Evolutionary conservation across 2,797 vertebrate species (phyloP).

Genomic region (Catamblyrhynchus diadema): DNA sequence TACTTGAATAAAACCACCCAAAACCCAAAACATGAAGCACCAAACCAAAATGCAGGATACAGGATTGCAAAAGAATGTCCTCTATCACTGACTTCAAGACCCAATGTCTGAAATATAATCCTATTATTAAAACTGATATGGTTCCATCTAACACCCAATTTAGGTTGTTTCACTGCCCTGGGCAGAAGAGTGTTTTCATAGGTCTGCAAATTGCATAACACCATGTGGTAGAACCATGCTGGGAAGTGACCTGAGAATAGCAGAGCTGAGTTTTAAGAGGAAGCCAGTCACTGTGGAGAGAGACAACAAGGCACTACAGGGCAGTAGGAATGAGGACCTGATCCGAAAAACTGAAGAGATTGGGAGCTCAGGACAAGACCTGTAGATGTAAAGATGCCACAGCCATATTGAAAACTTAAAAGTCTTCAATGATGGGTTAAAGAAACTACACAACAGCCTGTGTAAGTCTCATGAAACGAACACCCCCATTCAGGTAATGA

Average conservation of each 20-base stretch:
- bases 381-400: neutral
- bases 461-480: neutral
- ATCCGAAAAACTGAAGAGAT: neutral
- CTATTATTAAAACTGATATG: neutral
- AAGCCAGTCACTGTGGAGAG: neutral
- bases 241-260: neutral
- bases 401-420: neutral
- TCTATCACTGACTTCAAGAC: neutral
- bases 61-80: neutral
- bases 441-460: neutral
- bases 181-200: neutral
- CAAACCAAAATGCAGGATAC: neutral
- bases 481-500: neutral
- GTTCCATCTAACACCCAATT: neutral
- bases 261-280: neutral
- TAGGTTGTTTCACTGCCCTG: neutral
- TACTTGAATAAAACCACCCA: neutral
- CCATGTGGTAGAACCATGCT: neutral
- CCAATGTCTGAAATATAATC: neutral
- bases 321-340: neutral
- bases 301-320: neutral
- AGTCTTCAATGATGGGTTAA: neutral
- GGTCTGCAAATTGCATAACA: neutral
- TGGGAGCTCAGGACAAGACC: neutral
- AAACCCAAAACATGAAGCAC: neutral